Conservation (phyloP, 2,113 vertebrate species). For the Clarias batrachus region DNA sequence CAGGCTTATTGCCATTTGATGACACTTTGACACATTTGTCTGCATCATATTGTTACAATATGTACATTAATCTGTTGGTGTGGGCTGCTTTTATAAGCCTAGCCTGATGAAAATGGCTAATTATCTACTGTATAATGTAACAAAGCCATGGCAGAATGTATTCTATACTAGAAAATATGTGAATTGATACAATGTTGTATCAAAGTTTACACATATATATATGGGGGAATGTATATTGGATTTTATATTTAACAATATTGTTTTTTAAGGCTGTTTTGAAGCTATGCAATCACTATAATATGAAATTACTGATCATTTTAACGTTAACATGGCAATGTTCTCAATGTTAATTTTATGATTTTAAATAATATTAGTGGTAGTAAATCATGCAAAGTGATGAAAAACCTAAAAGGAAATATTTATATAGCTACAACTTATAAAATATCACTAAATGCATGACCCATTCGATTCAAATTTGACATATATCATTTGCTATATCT, state of each 20-base stretch:
- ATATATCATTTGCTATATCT: conserved; percentile 3
- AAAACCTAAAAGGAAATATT: background rate
- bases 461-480: background rate
- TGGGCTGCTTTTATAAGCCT: background rate
- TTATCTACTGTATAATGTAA: conserved; percentile 16
- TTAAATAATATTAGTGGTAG: background rate
- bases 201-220: conserved; percentile 1
- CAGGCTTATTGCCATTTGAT: background rate
- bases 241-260: conserved; percentile 25
- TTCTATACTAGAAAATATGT: conserved; percentile 35
- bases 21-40: background rate
- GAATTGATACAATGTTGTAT: conserved; percentile 1
- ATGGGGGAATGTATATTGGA: conserved; percentile 13
- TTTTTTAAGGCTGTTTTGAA: background rate
- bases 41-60: background rate
- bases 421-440: conserved; percentile 22
- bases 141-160: conserved; percentile 6
- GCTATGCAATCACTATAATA: background rate
- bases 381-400: background rate
- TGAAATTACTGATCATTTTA: background rate
- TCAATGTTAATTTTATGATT: conserved; percentile 22
- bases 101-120: background rate
- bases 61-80: background rate
- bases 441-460: conserved; percentile 7
- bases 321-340: conserved; percentile 33